These are phyloP conservation scores for Macrosteles quadrilineatus DNA, from an alignment of 1,140 invertebrate genomes.

Conservation along the genomic window DNA sequence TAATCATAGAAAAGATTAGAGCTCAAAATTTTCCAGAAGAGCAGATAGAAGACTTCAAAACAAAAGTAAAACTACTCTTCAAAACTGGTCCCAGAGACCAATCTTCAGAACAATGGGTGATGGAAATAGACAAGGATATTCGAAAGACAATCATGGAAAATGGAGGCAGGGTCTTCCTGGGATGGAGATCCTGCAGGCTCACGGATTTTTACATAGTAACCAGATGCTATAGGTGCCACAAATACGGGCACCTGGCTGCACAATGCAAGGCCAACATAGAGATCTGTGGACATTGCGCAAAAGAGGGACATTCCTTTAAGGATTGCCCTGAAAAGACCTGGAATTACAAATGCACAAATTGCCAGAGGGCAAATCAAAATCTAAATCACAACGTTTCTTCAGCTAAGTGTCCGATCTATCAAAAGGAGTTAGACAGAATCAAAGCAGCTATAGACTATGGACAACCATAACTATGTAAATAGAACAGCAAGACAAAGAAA, in stretches of 20 bases:
- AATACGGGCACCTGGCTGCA: neutral
- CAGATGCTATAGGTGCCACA: neutral
- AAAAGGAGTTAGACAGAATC: neutral
- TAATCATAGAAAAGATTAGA: neutral
- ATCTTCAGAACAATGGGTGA: neutral
- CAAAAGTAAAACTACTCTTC: neutral
- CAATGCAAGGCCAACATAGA: neutral
- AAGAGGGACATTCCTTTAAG: neutral
- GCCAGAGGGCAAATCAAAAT: neutral
- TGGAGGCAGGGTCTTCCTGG: neutral
- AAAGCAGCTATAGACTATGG: neutral
- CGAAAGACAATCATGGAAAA: neutral
- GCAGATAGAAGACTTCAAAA: neutral
- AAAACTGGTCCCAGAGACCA: neutral
- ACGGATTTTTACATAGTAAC: neutral
- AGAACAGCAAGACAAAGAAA: neutral
- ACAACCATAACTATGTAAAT: neutral
- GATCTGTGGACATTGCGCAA: neutral
- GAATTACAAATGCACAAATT: neutral
- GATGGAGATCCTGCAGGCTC: neutral
- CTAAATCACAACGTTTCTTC: neutral
- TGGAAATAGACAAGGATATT: neutral
- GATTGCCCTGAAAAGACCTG: neutral
- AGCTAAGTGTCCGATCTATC: neutral
- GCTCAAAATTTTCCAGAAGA: neutral